A percentile compares a stretch with the other conserved stretches of the same genome.
These are phyloP conservation scores for Pelusios castaneus DNA, from an alignment of 2,113 vertebrate species.

Conservation along the genomic window DNA sequence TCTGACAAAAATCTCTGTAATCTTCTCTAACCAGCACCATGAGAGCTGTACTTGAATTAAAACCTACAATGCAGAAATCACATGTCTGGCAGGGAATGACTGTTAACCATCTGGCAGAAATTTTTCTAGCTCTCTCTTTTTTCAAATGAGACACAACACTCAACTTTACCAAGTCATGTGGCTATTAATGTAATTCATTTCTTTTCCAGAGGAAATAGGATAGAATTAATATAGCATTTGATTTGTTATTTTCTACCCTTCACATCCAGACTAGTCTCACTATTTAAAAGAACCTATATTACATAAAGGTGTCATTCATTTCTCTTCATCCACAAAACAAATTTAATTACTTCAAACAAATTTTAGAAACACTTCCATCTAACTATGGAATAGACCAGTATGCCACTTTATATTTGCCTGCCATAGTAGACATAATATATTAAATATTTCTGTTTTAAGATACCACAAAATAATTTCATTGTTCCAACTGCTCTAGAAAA, in stretches of 20 bases:
- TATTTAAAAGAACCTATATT: rapidly evolving
- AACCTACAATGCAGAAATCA: rapidly evolving
- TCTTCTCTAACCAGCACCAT: background rate
- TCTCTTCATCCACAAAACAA: background rate
- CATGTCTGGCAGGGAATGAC: rapidly evolving
- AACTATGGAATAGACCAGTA: background rate
- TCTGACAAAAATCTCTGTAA: background rate
- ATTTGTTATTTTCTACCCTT: background rate
- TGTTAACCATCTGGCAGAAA: background rate
- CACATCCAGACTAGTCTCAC: background rate
- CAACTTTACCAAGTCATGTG: background rate
- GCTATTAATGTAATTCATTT: constrained; percentile 9
- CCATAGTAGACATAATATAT: background rate
- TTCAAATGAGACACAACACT: background rate
- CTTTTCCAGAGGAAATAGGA: too few relatives aligned
- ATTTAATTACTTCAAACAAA: background rate
- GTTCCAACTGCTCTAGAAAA: background rate
- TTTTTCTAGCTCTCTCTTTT: background rate
- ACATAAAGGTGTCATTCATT: background rate
- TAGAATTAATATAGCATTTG: background rate
- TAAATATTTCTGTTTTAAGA: background rate
- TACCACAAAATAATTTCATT: background rate
- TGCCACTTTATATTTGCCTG: background rate
- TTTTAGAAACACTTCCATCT: background rate
- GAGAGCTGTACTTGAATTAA: background rate